Percentiles rank a stretch among this genome's conserved stretches.
Conservation (phyloP, 2,888 invertebrate species). For the Caradrina kadenii region DNA sequence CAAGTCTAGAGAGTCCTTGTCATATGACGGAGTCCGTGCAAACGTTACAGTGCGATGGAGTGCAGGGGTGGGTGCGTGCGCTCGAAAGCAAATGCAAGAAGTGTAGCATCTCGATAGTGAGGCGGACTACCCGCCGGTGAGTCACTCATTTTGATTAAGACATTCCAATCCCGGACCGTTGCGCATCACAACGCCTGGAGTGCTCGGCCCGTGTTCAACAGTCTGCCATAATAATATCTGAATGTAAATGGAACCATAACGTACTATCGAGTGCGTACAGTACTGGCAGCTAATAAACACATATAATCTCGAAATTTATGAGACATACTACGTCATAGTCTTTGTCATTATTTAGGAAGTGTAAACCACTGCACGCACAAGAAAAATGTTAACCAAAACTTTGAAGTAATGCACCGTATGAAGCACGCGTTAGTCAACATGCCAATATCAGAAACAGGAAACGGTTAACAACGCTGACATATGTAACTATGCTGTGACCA, state of each 20-base stretch:
- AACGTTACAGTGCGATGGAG: neutral
- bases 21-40: neutral
- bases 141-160: conserved; percentile 58
- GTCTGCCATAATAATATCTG: conserved; percentile 25
- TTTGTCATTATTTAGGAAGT: conserved; percentile 3
- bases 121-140: conserved; percentile 36
- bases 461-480: conserved; percentile 50
- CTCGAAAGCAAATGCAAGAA: conserved; percentile 19
- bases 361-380: neutral
- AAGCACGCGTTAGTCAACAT: conserved; percentile 49
- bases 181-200: conserved; percentile 30
- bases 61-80: conserved; percentile 9
- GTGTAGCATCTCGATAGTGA: conserved; percentile 15
- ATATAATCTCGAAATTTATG: conserved; percentile 9
- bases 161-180: conserved; percentile 46
- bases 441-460: conserved; percentile 59
- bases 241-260: conserved; percentile 33
- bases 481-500: conserved; percentile 52
- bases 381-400: conserved; percentile 10
- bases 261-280: conserved; percentile 1
- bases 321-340: conserved; percentile 6
- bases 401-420: conserved; percentile 14
- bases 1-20: no score
- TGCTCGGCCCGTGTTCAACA: conserved; percentile 20
- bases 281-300: conserved; percentile 1